Percentiles rank a stretch among this genome's conserved stretches.
Conservation (phyloP, 2,113 vertebrate species). For the Meriones unguiculatus region DNA sequence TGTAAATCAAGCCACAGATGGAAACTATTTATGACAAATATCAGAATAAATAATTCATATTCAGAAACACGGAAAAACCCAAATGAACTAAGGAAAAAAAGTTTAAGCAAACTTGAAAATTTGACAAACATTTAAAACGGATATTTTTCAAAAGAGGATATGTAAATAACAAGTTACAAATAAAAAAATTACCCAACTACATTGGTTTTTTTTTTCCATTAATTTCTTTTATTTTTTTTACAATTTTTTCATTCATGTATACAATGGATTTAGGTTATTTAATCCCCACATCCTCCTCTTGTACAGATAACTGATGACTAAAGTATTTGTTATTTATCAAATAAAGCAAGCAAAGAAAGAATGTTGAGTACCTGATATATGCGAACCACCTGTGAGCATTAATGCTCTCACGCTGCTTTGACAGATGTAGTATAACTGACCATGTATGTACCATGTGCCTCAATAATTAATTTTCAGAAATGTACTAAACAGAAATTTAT, state of each 20-base stretch:
- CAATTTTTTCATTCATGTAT: neutral
- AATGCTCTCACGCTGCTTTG: neutral
- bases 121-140: neutral
- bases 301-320: no score
- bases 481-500: neutral
- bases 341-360: neutral
- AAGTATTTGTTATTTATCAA: neutral
- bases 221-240: neutral
- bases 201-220: no score
- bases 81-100: slow-evolving; percentile 11
- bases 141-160: neutral
- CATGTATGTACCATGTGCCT: neutral
- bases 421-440: neutral
- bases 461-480: neutral
- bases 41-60: slow-evolving; percentile 16
- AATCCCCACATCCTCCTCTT: neutral
- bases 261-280: neutral
- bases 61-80: neutral
- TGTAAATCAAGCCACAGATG: slow-evolving; percentile 5
- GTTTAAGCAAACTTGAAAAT: slow-evolving; percentile 5
- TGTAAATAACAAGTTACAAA: neutral
- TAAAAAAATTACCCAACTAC: neutral
- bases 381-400: neutral
- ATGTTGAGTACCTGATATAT: neutral
- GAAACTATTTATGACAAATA: slow-evolving; percentile 1